These are phyloP conservation scores for Corythaixoides concolor DNA, from an alignment of 2,113 vertebrate species.

Conservation along the genomic window DNA sequence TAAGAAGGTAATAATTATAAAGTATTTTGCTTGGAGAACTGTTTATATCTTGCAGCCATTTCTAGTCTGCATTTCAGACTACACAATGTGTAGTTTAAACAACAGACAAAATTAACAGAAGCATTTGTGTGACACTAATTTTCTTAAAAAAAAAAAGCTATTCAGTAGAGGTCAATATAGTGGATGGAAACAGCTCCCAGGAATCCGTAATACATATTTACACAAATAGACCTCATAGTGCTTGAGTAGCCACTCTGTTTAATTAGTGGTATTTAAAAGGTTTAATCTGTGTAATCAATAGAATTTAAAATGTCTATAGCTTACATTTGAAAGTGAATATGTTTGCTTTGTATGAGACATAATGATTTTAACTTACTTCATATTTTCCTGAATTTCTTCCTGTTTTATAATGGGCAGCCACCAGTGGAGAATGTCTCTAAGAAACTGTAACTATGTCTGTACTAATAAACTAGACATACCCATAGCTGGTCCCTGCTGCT, in stretches of 20 bases:
- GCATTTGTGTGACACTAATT: not conserved
- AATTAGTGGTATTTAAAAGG: not conserved
- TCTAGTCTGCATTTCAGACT: not conserved
- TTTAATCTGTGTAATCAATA: constrained; percentile 3
- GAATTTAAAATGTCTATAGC: not conserved
- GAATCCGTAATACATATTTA: not conserved
- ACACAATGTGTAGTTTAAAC: not conserved
- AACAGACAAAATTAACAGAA: not conserved
- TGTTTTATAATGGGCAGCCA: not conserved
- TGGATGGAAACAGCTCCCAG: not conserved
- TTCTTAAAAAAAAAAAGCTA: not conserved
- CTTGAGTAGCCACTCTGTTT: not conserved
- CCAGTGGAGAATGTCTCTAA: not conserved
- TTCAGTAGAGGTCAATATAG: not conserved
- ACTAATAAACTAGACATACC: not conserved
- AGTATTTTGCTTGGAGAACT: not conserved
- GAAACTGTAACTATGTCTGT: not conserved
- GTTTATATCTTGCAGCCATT: not conserved
- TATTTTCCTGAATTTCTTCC: not conserved
- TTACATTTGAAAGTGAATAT: not conserved
- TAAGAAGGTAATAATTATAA: not conserved
- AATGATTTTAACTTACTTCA: not conserved
- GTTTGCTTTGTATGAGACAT: not conserved
- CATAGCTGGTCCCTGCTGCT: not conserved
- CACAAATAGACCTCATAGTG: not conserved